These are phyloP conservation scores for Cryptus viduatorius DNA, from an alignment of 2,888 invertebrate genomes.

Conservation along the genomic window DNA sequence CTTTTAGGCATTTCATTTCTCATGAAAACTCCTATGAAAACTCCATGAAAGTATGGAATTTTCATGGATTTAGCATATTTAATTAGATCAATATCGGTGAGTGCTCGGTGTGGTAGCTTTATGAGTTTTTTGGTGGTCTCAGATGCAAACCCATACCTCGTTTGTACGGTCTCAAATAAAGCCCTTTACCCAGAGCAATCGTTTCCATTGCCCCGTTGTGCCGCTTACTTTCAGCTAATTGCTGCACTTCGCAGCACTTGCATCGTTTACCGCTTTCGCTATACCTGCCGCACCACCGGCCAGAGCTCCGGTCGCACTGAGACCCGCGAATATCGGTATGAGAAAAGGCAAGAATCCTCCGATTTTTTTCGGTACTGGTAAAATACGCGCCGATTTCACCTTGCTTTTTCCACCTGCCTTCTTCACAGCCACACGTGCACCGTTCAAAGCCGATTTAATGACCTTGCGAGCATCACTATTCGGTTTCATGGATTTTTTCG, in stretches of 20 bases:
- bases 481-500: slow-evolving; percentile 56
- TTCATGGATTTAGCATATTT: slow-evolving; percentile 64
- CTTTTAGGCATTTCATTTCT: slow-evolving; percentile 80
- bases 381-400: too few species aligned
- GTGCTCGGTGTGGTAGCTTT: slow-evolving; percentile 66
- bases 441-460: slow-evolving; percentile 57
- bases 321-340: slow-evolving; percentile 5
- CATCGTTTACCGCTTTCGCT: slow-evolving; percentile 79
- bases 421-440: slow-evolving; percentile 45
- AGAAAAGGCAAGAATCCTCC: too few species aligned
- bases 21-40: slow-evolving; percentile 80
- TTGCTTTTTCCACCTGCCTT: too few species aligned
- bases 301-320: slow-evolving; percentile 74
- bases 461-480: slow-evolving; percentile 3
- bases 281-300: slow-evolving; percentile 81
- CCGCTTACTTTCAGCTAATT: too few species aligned
- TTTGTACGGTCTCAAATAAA: slow-evolving; percentile 71
- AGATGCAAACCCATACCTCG: slow-evolving; percentile 71
- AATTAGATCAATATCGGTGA: slow-evolving; percentile 75
- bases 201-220: too few species aligned
- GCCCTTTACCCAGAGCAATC: too few species aligned
- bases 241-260: background rate
- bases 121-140: slow-evolving; percentile 67
- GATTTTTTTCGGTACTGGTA: too few species aligned
- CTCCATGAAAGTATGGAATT: slow-evolving; percentile 72